Percentiles rank a stretch among this genome's conserved stretches.
Conservation (phyloP, 2,797 vertebrate genomes). For the Sebastes baramenuke region DNA sequence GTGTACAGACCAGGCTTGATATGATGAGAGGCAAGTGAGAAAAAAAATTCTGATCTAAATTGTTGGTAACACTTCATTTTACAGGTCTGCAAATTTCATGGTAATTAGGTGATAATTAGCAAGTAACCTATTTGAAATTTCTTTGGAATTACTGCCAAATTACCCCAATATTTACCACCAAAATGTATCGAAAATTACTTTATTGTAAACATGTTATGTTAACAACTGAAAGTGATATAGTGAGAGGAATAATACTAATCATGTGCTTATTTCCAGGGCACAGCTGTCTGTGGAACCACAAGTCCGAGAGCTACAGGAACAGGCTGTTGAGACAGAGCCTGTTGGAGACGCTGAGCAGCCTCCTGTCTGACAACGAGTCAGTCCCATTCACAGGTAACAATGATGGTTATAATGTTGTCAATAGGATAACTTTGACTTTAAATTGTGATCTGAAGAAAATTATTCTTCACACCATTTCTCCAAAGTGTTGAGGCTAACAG, state of each 20-base stretch:
- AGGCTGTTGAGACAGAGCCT: constrained; percentile 51
- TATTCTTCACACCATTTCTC: background rate
- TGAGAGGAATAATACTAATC: background rate
- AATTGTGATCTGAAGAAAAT: background rate
- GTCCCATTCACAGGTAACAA: constrained; percentile 60
- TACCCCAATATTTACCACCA: no score
- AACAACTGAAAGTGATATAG: no score
- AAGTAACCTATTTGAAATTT: no score
- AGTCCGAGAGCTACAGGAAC: constrained; percentile 63
- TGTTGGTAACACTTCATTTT: no score
- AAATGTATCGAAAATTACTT: no score
- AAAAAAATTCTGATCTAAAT: no score
- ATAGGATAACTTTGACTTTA: background rate
- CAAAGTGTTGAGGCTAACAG: background rate
- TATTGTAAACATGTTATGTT: background rate
- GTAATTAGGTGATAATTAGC: no score
- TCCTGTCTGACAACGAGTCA: constrained; percentile 42
- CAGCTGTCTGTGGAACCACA: constrained; percentile 70
- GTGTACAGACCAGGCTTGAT: background rate
- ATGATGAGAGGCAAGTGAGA: no score
- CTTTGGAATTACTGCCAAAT: no score
- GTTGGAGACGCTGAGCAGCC: constrained; percentile 58
- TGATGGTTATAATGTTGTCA: background rate
- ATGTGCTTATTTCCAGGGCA: constrained; percentile 37
- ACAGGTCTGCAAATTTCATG: no score